Evolutionary conservation across 2,888 invertebrate species (phyloP).

Genomic region (Caenorhabditis sinica): DNA sequence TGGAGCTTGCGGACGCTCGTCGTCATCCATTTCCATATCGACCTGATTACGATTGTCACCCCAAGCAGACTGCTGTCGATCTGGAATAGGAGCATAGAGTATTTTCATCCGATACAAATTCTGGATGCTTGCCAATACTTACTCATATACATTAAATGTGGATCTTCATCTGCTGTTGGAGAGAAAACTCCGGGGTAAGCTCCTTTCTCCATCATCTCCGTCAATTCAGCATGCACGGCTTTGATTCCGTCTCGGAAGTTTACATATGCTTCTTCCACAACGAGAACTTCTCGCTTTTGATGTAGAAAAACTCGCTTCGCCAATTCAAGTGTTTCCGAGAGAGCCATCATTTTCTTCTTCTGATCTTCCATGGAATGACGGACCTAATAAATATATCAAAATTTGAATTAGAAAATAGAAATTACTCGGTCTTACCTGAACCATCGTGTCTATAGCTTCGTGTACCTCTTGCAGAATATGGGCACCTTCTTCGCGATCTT

Average conservation of each 20-base stretch:
- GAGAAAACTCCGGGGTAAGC: conserved; percentile 75
- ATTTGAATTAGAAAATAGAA: neutral
- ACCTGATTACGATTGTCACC: conserved; percentile 58
- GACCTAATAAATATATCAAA: conserved; percentile 26
- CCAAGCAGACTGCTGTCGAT: conserved; percentile 17
- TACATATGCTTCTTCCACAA: conserved; percentile 89
- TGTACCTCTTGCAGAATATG: conserved; percentile 74
- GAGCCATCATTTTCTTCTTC: conserved; percentile 84
- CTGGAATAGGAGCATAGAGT: neutral
- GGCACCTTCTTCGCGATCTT: conserved; percentile 76
- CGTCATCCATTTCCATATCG: conserved; percentile 68
- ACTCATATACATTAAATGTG: conserved; percentile 1
- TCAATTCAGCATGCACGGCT: conserved; percentile 71
- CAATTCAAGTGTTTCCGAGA: conserved; percentile 90
- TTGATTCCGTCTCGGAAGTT: conserved; percentile 76
- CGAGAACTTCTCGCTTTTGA: conserved; percentile 95
- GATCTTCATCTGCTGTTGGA: conserved; percentile 71
- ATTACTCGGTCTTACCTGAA: conserved; percentile 26
- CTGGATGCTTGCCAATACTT: neutral
- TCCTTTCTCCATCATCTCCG: conserved; percentile 75
- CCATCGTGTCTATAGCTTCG: conserved; percentile 67
- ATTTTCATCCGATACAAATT: too few relatives aligned
- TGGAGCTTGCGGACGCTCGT: conserved; percentile 54
- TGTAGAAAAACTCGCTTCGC: conserved; percentile 93
- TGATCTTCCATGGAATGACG: conserved; percentile 70